Percentiles rank a stretch among this genome's conserved stretches.
Evolutionary conservation across 1,140 invertebrate genomes (phyloP).

Genomic region (Pollicipes pollicipes): DNA sequence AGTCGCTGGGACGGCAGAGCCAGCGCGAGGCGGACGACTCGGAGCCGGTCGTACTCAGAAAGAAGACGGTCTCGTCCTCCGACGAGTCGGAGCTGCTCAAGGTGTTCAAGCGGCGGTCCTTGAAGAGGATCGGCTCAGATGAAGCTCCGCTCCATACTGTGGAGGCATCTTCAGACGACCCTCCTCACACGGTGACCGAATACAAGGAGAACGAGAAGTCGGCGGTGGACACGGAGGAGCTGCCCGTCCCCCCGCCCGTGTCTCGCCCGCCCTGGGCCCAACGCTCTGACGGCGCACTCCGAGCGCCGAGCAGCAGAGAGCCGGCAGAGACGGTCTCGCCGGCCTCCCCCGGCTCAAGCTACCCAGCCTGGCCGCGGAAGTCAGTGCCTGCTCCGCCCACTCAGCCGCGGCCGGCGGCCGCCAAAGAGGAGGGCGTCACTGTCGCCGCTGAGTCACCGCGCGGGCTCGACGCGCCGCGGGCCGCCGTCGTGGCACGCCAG

Average conservation of each 20-base stretch:
- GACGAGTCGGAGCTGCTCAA: slow-evolving; percentile 59
- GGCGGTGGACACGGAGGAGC: background rate
- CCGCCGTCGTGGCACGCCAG: slow-evolving; percentile 26
- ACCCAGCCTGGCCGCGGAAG: background rate
- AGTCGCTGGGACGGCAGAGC: background rate
- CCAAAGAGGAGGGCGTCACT: background rate
- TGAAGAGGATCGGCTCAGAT: slow-evolving; percentile 50
- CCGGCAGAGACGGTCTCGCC: too few species aligned
- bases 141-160: slow-evolving; percentile 23
- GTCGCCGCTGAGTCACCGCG: background rate
- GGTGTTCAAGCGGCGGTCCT: slow-evolving; percentile 52
- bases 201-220: background rate
- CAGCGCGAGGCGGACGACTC: background rate
- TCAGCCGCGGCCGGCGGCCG: background rate
- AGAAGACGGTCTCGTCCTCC: slow-evolving; percentile 7
- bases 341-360: background rate
- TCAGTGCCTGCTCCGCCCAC: background rate
- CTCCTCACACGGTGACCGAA: slow-evolving; percentile 8
- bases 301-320: too few species aligned
- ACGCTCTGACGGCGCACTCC: background rate
- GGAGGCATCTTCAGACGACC: slow-evolving; percentile 22
- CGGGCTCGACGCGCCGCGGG: slow-evolving; percentile 9
- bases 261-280: background rate
- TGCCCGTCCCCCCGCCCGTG: background rate
- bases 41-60: slow-evolving; percentile 14